These are phyloP conservation scores for Clarias gariepinus DNA, from an alignment of 2,113 vertebrate species.

Conservation along the genomic window DNA sequence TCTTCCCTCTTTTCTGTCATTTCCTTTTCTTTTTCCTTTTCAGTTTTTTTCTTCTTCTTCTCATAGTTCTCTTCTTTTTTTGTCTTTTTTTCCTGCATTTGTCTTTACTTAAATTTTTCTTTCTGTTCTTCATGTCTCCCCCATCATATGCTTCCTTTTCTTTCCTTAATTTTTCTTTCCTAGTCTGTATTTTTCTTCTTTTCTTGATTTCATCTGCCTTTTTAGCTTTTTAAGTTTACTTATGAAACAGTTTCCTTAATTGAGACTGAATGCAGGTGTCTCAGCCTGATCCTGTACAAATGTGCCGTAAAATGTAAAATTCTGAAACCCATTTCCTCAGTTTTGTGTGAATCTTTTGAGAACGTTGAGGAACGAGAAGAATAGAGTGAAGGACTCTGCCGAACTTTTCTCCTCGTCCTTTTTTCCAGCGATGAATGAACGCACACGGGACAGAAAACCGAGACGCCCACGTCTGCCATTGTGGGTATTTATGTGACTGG, in stretches of 20 bases:
- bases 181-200: background rate
- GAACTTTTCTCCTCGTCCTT: background rate
- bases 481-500: slow-evolving; percentile 76
- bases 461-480: slow-evolving; percentile 73
- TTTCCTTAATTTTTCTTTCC: background rate
- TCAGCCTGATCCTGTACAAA: background rate
- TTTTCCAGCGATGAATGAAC: slow-evolving; percentile 54
- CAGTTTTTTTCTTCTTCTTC: background rate
- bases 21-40: background rate
- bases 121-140: background rate
- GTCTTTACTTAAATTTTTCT: background rate
- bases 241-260: rapidly evolving
- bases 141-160: background rate
- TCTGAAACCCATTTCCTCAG: background rate
- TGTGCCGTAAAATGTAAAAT: background rate
- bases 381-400: slow-evolving; percentile 24
- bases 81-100: background rate
- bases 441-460: slow-evolving; percentile 68
- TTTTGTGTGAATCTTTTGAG: background rate
- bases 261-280: background rate
- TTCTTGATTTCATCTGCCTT: background rate
- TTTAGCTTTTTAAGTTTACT: background rate
- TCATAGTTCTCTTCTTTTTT: background rate
- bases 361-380: background rate
- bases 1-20: background rate